phyloP scores from a whole-genome alignment of 2,113 vertebrate species.

The Menura novaehollandiae region DNA sequence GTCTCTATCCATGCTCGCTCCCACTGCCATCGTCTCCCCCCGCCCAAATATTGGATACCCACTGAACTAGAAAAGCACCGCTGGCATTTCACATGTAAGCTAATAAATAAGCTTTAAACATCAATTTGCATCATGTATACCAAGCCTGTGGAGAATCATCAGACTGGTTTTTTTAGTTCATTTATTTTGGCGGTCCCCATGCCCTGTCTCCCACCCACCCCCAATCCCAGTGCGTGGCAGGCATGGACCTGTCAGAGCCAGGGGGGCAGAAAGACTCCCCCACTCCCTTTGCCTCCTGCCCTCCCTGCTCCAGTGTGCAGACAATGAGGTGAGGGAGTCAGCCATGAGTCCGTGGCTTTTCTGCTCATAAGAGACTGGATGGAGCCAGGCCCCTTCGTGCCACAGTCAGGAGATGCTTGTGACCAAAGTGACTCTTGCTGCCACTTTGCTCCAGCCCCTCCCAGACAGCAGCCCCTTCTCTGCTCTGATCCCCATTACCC shows the following conservation, averaged over 20 bases:
- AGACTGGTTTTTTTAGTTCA: not conserved
- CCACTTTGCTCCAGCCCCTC: not conserved
- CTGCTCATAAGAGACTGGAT: not conserved
- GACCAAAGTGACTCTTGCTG: not conserved
- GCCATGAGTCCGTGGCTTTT: not conserved
- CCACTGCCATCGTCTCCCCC: not conserved
- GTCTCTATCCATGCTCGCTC: not conserved
- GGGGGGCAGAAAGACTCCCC: not conserved
- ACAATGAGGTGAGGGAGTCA: not conserved
- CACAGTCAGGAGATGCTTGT: not conserved
- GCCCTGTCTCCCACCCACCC: not conserved
- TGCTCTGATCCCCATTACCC: not conserved
- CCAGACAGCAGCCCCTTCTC: not conserved
- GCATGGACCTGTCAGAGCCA: not conserved
- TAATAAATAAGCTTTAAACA: constrained; percentile 62
- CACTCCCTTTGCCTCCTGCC: not conserved
- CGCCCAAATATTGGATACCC: not conserved
- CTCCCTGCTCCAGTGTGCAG: not conserved
- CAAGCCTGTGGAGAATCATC: not conserved
- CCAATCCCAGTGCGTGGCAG: fast-evolving
- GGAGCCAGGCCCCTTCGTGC: not conserved
- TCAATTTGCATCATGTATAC: constrained; percentile 13
- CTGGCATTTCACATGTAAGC: constrained; percentile 35
- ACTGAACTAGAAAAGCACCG: constrained; percentile 53
- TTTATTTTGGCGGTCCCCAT: not conserved